These are phyloP conservation scores for Druon quercuslanigerum DNA, from an alignment of 1,140 invertebrate genomes.

Conservation along the genomic window DNA sequence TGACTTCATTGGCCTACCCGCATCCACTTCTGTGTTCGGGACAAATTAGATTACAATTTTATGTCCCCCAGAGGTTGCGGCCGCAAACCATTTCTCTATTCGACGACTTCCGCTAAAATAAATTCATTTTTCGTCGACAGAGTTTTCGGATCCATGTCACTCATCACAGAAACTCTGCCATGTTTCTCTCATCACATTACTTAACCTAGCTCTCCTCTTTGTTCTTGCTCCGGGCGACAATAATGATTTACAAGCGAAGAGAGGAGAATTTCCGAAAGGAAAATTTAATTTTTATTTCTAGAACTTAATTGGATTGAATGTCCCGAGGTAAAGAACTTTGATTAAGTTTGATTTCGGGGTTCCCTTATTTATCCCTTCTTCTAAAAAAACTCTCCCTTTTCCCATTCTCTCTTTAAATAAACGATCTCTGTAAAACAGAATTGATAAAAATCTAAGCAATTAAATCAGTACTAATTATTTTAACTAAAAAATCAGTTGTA, in stretches of 20 bases:
- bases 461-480: too few relatives aligned
- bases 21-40: conserved; percentile 59
- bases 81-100: conserved; percentile 40
- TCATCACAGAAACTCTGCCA: neutral
- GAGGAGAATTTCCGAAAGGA: neutral
- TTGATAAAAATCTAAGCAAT: too few relatives aligned
- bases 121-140: conserved; percentile 18
- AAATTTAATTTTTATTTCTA: too few relatives aligned
- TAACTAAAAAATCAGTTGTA: too few relatives aligned
- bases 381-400: too few relatives aligned
- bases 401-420: too few relatives aligned
- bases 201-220: neutral
- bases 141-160: neutral
- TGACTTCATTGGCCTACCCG: conserved; percentile 68
- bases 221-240: neutral
- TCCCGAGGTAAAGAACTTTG: too few relatives aligned
- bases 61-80: conserved; percentile 58
- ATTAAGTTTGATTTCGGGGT: too few relatives aligned
- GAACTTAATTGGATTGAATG: too few relatives aligned
- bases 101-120: conserved; percentile 22
- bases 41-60: conserved; percentile 73
- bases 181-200: neutral
- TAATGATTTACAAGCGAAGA: neutral
- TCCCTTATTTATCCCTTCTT: too few relatives aligned
- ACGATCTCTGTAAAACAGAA: too few relatives aligned